Percentiles rank a stretch among this genome's conserved stretches.
Evolutionary conservation across 2,888 invertebrate species (phyloP).

Genomic region (Hypselothyrea guttata): DNA sequence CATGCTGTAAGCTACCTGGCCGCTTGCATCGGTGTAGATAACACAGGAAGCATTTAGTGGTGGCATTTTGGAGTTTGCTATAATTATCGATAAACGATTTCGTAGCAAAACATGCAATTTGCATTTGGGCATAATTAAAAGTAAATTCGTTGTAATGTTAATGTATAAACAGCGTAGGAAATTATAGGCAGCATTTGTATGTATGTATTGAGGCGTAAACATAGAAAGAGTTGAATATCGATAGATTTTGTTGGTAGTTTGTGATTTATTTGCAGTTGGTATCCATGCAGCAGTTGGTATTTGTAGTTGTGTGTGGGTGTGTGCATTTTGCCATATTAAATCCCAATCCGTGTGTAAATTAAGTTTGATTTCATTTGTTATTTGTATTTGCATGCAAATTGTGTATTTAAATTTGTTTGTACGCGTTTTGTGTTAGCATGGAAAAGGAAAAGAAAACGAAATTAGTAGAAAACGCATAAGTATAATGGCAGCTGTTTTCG

Average conservation of each 20-base stretch:
- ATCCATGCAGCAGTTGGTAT: conserved; percentile 57
- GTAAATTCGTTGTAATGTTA: conserved; percentile 2
- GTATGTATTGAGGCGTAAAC: too few species aligned
- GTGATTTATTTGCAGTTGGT: conserved; percentile 26
- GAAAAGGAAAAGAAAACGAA: conserved; percentile 55
- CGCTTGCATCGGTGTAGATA: conserved; percentile 97
- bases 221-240: conserved; percentile 1
- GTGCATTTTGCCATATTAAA: conserved; percentile 51
- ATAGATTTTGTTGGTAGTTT: conserved; percentile 17
- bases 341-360: conserved; percentile 64
- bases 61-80: conserved; percentile 84
- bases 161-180: too few species aligned
- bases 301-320: conserved; percentile 10
- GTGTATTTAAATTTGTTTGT: conserved; percentile 32
- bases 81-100: conserved; percentile 26
- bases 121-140: conserved; percentile 13
- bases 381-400: conserved; percentile 58
- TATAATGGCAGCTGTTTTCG: too few species aligned
- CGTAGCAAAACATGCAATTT: conserved; percentile 42
- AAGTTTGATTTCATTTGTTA: too few species aligned
- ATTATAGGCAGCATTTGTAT: too few species aligned
- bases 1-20: conserved; percentile 89
- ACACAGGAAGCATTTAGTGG: conserved; percentile 96
- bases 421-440: conserved; percentile 65
- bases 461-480: conserved; percentile 53